Evolutionary conservation across 2,797 vertebrate species (phyloP).

Genomic region (Spinus pinus): DNA sequence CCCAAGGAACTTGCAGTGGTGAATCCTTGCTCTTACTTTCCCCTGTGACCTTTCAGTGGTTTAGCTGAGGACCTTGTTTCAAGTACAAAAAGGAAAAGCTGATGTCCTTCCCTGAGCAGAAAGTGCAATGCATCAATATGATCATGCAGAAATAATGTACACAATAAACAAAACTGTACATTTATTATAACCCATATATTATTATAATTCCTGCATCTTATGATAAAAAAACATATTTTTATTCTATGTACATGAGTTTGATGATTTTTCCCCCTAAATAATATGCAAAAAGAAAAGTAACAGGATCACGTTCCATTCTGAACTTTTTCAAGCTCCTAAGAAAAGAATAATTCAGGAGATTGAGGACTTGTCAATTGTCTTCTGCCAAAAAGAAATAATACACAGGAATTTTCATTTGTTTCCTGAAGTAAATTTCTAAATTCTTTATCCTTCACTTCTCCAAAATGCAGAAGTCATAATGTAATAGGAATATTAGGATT

Average conservation of each 20-base stretch:
- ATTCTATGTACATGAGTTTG: background rate
- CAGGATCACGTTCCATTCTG: background rate
- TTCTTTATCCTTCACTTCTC: background rate
- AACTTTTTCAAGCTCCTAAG: conserved; percentile 41
- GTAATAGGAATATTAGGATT: background rate
- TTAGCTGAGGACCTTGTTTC: background rate
- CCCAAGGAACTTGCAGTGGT: background rate
- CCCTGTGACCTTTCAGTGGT: background rate
- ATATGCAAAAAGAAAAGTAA: background rate
- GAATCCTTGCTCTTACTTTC: background rate
- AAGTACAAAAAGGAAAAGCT: background rate
- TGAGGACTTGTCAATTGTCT: background rate
- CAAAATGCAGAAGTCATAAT: background rate
- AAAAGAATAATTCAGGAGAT: conserved; percentile 24
- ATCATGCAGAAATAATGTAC: background rate
- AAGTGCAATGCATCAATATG: background rate
- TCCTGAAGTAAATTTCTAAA: background rate
- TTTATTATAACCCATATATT: background rate
- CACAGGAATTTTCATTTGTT: background rate
- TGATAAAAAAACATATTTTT: background rate
- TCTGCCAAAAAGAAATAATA: conserved; percentile 57
- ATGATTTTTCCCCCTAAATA: background rate
- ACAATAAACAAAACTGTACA: background rate
- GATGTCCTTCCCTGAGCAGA: background rate
- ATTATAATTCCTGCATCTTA: background rate